Percentiles rank a stretch among this genome's conserved stretches.
These are phyloP conservation scores for Elachura formosa DNA, from an alignment of 2,113 vertebrate genomes.

Conservation along the genomic window DNA sequence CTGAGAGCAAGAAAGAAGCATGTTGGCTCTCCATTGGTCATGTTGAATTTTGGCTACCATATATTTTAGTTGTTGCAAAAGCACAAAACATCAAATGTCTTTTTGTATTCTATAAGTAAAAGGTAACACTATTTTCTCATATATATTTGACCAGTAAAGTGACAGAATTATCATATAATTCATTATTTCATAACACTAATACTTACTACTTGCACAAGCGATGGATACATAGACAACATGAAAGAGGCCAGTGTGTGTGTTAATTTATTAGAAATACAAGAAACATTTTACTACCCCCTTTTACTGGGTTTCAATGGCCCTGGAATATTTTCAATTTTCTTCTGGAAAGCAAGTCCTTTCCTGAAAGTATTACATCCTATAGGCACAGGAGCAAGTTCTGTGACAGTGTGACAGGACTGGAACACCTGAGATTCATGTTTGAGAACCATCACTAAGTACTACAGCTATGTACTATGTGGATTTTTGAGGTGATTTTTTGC, in stretches of 20 bases:
- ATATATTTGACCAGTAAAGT: not conserved
- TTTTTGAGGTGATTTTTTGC: not conserved
- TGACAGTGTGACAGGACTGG: rapidly evolving
- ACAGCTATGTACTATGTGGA: not conserved
- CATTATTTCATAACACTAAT: not conserved
- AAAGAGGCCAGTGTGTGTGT: not conserved
- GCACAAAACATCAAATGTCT: not conserved
- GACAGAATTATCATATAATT: not conserved
- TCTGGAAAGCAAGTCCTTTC: not conserved
- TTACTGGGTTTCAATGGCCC: not conserved
- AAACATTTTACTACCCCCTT: not conserved
- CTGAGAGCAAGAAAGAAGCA: not conserved
- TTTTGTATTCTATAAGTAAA: not conserved
- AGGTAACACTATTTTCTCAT: not conserved
- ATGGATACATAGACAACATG: not conserved
- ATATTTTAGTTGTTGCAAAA: not conserved
- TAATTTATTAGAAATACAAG: not conserved
- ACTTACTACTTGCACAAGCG: not conserved
- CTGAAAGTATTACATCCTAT: not conserved
- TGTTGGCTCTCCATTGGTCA: not conserved
- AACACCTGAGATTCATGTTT: not conserved
- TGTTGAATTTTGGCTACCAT: not conserved
- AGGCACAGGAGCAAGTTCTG: not conserved
- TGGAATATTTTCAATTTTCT: not conserved
- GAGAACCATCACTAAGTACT: not conserved